Evolutionary conservation across 2,888 invertebrate genomes (phyloP), one percentile per base, ranked within the genome.

Genomic region (Lasioglossum pauxillum): DNA sequence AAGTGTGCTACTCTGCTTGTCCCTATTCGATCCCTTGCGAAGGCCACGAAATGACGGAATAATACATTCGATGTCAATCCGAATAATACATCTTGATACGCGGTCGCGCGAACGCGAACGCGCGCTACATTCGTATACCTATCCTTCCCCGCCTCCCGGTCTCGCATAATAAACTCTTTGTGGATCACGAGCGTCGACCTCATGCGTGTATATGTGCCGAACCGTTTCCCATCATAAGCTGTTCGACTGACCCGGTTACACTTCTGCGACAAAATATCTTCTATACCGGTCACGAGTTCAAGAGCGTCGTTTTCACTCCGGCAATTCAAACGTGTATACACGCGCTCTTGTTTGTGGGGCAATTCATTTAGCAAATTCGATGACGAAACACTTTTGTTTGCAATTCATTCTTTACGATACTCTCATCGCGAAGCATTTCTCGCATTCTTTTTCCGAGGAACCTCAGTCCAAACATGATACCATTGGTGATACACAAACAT

Each of bases 11-110:
- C 75, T 85, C 74, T 84, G 75, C 60, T 53, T 23, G 84, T 87
- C 90, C 90, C 92, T 89, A 87, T 84, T 77, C 86, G 84, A 83
- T 88, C 88, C 82, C 82, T 87, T 80, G 16, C 75, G 80, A 87
- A 84, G 86, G 87, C 78, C 83, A 75, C 31, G 23, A 53, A 44
- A 69, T 71, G 27, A 73, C 44, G 53, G 57, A 79, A 82, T 78
- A 82, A 88, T 78, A 74, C 75, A 31, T 69, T 14, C 44, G 79
- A 87, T 78, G 69, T 75, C 80, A 44, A 84, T 80, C 73, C 78
- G 86, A 80, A 83, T 78, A 78, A 86, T 84, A 72, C 83, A 76
- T 82, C 75, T 74, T 44, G 74, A 80, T 82, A 76, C 38, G 8
- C 49, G 49, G 0, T 67, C 19, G 49, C 16, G 74, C 53, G 64